Evolutionary conservation across 2,888 invertebrate species (phyloP), one percentile per base, ranked within the genome.

Genomic region (Dioctria rufipes): DNA sequence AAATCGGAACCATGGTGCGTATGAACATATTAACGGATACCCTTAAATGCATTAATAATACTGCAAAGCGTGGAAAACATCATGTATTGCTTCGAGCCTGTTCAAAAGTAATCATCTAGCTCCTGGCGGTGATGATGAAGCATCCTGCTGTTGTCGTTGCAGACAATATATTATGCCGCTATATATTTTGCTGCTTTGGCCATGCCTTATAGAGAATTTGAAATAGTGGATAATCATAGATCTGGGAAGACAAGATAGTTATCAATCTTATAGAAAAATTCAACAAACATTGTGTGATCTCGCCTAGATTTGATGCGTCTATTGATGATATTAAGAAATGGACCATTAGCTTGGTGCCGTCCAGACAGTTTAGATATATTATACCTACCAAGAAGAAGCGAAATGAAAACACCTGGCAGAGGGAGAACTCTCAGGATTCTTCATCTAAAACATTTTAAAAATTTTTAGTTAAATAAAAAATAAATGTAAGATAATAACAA

Each of bases 1-100:
- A 25, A 25, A 25, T 73, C 54, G 13, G 25, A 73, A 54, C 73
- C 73, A 99, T 99, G 99, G 98, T 99, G 93, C 98, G 98, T 88
- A 99, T 99, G 98, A 98, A 98, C 91, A 99, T 98, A 90, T 93
- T 99, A 91, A 98, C 98, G 88, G 99, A 99, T 93, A 99, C 99
- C 87, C 92, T 99, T 69, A 98, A 98, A 91, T 95, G 96, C 86
- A 99, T 99, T 90, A 98, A 98, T 92, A 99, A 99, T 93, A 99
- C 99, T 82, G 99, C 99, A 90, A 99, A 98, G 90, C 93, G 98
- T 87, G 99, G 99, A 86, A 99, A 99, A 91, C 93, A 99, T 85
- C 99, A 99, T 91, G 99, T 99, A 83, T 93, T 99, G 84, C 94
- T 99, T 88, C 93, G 99, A 87, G 99, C 99, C 84, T 97, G 96